phyloP scores from a whole-genome alignment of 2,797 vertebrate genomes.

The Adelosebastes latens region DNA sequence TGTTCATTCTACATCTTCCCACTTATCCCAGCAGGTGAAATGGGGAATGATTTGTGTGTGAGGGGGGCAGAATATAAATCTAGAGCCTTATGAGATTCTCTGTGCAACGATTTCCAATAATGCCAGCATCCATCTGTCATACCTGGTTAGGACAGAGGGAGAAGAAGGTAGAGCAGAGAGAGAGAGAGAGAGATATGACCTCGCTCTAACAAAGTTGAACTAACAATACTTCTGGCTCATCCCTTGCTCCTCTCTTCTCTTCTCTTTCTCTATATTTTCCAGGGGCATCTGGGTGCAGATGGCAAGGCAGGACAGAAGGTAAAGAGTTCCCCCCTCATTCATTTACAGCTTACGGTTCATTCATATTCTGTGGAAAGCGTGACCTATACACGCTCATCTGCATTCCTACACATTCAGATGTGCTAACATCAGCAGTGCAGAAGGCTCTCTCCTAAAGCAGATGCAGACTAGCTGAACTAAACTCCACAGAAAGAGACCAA shows the following conservation, averaged over 20 bases:
- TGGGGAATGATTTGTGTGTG: constrained; percentile 64
- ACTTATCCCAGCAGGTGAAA: constrained; percentile 55
- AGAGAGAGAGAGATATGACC: constrained; percentile 35
- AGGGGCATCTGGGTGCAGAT: constrained; percentile 76
- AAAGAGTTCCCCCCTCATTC: constrained; percentile 32
- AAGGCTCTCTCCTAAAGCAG: constrained; percentile 17
- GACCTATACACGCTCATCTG: constrained; percentile 50
- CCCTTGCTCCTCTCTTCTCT: constrained; percentile 1
- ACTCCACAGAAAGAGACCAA: constrained; percentile 18
- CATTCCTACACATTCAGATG: constrained; percentile 47
- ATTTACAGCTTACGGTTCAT: constrained; percentile 42
- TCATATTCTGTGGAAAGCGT: constrained; percentile 48
- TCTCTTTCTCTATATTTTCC: constrained; percentile 38
- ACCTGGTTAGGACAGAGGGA: constrained; percentile 69
- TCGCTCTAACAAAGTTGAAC: constrained; percentile 48
- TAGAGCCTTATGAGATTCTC: constrained; percentile 69
- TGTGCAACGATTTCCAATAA: constrained; percentile 82
- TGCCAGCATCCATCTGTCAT: constrained; percentile 78
- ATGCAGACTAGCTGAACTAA: constrained; percentile 40
- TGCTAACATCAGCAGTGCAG: constrained; percentile 59
- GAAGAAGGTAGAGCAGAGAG: constrained; percentile 41
- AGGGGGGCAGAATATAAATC: constrained; percentile 61
- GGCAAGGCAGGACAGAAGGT: constrained; percentile 81
- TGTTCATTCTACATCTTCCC: constrained; percentile 31
- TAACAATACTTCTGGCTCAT: constrained; percentile 38